Conservation (phyloP, 2,888 invertebrate genomes). For the Oscheius sp. region DNA sequence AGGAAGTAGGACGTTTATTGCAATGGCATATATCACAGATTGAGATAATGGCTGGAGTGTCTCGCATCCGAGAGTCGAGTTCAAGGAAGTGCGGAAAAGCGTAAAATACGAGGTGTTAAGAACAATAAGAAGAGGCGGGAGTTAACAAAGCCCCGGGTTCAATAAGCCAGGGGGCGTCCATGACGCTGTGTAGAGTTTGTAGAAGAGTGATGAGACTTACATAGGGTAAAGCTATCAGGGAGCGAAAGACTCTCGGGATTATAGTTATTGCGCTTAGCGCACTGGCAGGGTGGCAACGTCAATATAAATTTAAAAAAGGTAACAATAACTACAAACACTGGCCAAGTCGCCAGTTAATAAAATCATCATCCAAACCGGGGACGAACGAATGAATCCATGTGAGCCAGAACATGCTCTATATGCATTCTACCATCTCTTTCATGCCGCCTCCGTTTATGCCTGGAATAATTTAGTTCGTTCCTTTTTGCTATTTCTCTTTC, state of each 20-base stretch:
- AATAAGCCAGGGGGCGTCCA: slow-evolving; percentile 26
- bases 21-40: slow-evolving; percentile 16
- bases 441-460: slow-evolving; percentile 47
- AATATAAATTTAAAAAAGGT: not conserved
- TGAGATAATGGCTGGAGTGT: slow-evolving; percentile 6
- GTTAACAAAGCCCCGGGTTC: slow-evolving; percentile 12
- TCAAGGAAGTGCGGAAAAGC: not conserved
- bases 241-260: slow-evolving; percentile 24
- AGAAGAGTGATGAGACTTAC: slow-evolving; percentile 25
- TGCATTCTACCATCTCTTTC: slow-evolving; percentile 45
- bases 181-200: slow-evolving; percentile 25
- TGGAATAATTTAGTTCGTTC: too few species aligned
- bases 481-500: not conserved
- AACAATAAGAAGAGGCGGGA: slow-evolving; percentile 17
- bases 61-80: not conserved
- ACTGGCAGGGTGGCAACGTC: not conserved
- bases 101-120: slow-evolving; percentile 10
- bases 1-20: slow-evolving; percentile 13
- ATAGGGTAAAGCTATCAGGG: slow-evolving; percentile 21
- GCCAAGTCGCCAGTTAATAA: slow-evolving; percentile 3
- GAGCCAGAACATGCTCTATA: slow-evolving; percentile 46
- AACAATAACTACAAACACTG: slow-evolving; percentile 14
- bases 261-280: slow-evolving; percentile 16
- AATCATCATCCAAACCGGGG: slow-evolving; percentile 45
- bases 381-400: slow-evolving; percentile 52